Base-by-base conservation (phyloP, 2,113 vertebrate genomes). In the Gallinago paraguaiae region DNA sequence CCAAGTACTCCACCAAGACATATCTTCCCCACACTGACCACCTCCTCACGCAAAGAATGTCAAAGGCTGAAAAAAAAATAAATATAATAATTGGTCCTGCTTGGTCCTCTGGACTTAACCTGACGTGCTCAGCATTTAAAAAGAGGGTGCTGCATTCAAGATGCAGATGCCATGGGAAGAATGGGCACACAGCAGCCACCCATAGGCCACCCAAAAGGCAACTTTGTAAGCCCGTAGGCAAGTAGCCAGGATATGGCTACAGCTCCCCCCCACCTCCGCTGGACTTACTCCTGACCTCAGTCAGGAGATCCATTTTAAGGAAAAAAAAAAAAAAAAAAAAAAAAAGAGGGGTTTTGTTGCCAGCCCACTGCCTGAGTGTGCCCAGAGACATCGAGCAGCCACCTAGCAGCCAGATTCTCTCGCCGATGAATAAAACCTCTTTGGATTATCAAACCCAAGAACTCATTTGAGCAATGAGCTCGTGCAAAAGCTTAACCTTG, bases 161-260 rank as follows among this genome's bases (percentile, higher is more conserved):
- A 57, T 0, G 2, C 35, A 87, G 54, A 28, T 41, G 33, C 35
- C 4, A 0, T 1, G 0, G 33, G 30, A 24, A 83, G 17, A 37
- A 63, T 18, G 35, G 31, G 31, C 22, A 30, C 1, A 2, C 8
- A 10, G 10, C 45, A 57, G 37, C 43, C 37, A 80, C 31, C 54
- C 5, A 4, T 6, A 14, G 25, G 35, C 48, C 39, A 56, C n/a
- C 50, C 14, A 46, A 22, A 48, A 33, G 51, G 22, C 35, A 27
- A n/a, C 37, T 31, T 27, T 19, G 11, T n/a, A 78, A 71, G 35
- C 50, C 51, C 28, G 51, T 10, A 68, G 53, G 20, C 43, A 59
- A 37, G 50, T 13, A 60, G 45, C 20, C 14, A 82, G 37, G n/a
- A 83, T 16, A 31, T 0, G 0, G 86, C 37, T 4, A 1, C 35